Evolutionary conservation across 1,140 invertebrate genomes (phyloP), one percentile per base, ranked within the genome.

Genomic region (Drosophila biarmipes): DNA sequence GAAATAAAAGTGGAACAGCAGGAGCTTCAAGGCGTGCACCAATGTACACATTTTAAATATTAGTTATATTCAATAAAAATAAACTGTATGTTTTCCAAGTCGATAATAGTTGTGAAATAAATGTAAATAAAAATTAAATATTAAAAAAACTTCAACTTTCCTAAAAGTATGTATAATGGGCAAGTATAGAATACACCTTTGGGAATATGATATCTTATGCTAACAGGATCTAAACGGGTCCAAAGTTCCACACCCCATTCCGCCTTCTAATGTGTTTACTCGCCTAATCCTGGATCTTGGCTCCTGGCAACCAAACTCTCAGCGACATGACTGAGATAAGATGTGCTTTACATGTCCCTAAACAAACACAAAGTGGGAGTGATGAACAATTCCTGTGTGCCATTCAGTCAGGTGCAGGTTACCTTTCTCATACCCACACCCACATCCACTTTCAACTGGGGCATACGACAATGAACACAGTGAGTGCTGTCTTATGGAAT

Each of bases 331-430:
- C 59, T 49, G 56, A 74, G 84, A 87, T 89, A 87, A 87, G 84
- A 87, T 62, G 63, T 71, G 84, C 84, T 89, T 86, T 89, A 86
- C 82, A 86, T 87, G 84, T 82, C 75, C 82, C 84, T 89, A 87
- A 87, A 73, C 85, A 87, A 87, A 89, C 84, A 89, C 31, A 59
- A 45, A 42, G 17, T 19, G 31, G 46, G 42, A 24, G 31, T 35
- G 14, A 34, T 11, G 51, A 15, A 43, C n/a, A 31, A 10, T 31
- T 2, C 29, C 29, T 19, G 48, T 31, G 45, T 48, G 49, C 35
- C 27, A 35, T 64, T 42, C 34, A 67, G 76, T 76, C 80, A 84
- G 77, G 73, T 80, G 76, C 80, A 80, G 53, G n/a, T 40, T n/a
- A 48, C 52, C 52, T 11, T 6, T 4, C 40, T 43, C n/a, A 11